Conservation (phyloP, 2,113 vertebrate species). For the Calidris pygmaea region DNA sequence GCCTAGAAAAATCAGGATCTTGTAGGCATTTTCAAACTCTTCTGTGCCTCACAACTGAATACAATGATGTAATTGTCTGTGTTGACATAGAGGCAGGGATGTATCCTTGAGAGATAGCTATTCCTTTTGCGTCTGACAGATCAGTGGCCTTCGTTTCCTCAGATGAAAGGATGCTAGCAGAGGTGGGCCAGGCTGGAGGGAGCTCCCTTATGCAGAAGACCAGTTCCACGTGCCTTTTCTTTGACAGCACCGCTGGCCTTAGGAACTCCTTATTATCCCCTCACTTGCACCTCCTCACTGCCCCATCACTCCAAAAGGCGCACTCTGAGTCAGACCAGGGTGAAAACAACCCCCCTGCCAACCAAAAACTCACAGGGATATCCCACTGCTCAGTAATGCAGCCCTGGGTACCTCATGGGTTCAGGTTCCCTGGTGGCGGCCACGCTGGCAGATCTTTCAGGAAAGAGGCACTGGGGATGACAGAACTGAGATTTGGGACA, state of each 20-base stretch:
- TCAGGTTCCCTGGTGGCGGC: fast-evolving
- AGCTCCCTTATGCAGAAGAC: background rate
- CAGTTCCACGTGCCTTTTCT: background rate
- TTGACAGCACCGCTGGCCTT: background rate
- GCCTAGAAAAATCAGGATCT: background rate
- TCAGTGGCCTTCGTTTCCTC: background rate
- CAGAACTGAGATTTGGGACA: fast-evolving
- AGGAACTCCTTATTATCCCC: background rate
- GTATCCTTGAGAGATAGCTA: background rate
- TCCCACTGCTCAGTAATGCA: background rate
- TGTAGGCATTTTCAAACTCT: background rate
- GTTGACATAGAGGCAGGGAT: background rate
- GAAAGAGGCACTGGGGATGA: fast-evolving
- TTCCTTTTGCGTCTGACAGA: background rate
- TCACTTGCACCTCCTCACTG: background rate
- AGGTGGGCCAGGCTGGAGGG: background rate
- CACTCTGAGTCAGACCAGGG: background rate
- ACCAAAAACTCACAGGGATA: background rate
- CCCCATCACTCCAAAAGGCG: background rate
- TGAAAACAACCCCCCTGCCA: background rate
- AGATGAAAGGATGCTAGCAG: fast-evolving
- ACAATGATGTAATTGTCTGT: background rate
- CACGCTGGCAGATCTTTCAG: fast-evolving
- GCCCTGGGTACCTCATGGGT: fast-evolving
- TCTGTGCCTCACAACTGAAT: background rate